Conservation (phyloP, 1,140 invertebrate species). For the Paracyclopina nana region DNA sequence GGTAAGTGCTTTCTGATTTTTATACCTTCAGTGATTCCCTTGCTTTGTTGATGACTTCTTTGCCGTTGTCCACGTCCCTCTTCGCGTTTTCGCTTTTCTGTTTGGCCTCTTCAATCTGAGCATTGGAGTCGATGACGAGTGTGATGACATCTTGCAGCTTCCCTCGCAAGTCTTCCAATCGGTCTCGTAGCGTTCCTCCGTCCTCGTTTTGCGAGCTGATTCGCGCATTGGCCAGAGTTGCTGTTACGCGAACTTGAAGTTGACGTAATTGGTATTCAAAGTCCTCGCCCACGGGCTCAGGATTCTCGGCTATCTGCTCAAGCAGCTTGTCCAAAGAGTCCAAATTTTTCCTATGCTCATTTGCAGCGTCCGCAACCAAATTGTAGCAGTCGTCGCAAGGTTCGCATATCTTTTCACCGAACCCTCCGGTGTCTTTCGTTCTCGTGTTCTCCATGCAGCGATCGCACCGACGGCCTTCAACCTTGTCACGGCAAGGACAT, state of each 20-base stretch:
- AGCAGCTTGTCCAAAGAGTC: conserved; percentile 45
- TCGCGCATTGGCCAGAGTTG: conserved; percentile 45
- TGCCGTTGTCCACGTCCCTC: conserved; percentile 46
- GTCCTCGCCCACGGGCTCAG: conserved; percentile 62
- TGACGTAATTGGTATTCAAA: conserved; percentile 52
- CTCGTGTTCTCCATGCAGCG: conserved; percentile 75
- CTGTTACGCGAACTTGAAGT: conserved; percentile 46
- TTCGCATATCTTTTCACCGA: conserved; percentile 56
- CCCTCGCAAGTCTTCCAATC: conserved; percentile 42
- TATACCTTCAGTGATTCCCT: conserved; percentile 39
- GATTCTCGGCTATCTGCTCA: conserved; percentile 44
- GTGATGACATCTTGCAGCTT: conserved; percentile 38
- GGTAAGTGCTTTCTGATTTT: conserved; percentile 15
- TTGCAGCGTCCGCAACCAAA: conserved; percentile 66
- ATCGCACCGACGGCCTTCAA: conserved; percentile 73
- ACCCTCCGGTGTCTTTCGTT: conserved; percentile 21
- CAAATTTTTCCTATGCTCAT: conserved; percentile 52
- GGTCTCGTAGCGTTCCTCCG: conserved; percentile 31
- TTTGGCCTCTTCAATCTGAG: conserved; percentile 36
- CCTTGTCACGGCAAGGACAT: conserved; percentile 71
- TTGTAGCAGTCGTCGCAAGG: conserved; percentile 86
- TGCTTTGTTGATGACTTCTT: conserved; percentile 48
- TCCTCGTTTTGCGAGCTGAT: conserved; percentile 37
- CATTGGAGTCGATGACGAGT: conserved; percentile 18
- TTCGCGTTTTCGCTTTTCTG: conserved; percentile 38